Evolutionary conservation across 2,797 vertebrate genomes (phyloP).

Genomic region (Todus mexicanus): DNA sequence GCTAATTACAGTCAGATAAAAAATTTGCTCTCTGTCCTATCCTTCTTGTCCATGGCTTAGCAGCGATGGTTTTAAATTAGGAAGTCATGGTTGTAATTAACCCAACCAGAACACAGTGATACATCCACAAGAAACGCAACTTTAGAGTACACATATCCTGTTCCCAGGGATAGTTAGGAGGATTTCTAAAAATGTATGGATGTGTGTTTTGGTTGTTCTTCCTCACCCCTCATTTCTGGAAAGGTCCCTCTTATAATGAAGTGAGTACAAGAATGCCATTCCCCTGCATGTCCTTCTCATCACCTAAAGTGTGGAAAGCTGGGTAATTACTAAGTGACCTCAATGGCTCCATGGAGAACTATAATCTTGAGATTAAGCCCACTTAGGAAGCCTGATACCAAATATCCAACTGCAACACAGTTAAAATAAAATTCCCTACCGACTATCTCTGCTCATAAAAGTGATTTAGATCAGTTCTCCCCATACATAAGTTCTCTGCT

Average conservation of each 20-base stretch:
- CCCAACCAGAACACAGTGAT: background rate
- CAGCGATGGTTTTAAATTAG: background rate
- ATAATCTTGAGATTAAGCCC: conserved; percentile 53
- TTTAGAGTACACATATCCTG: background rate
- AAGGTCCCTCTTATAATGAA: background rate
- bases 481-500: background rate
- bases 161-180: background rate
- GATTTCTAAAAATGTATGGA: background rate
- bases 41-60: background rate
- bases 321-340: conserved; percentile 16
- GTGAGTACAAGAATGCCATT: background rate
- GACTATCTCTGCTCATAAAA: conserved; percentile 51
- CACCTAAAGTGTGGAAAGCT: conserved; percentile 44
- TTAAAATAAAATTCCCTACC: conserved; percentile 43
- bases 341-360: conserved; percentile 37
- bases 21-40: background rate
- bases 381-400: conserved; percentile 45
- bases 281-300: background rate
- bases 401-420: conserved; percentile 14
- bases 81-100: background rate
- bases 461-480: conserved; percentile 46
- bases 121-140: background rate
- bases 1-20: background rate
- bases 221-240: background rate
- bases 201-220: background rate